Base-by-base conservation (phyloP, 2,797 vertebrate genomes). In the Alectoris magna region DNA sequence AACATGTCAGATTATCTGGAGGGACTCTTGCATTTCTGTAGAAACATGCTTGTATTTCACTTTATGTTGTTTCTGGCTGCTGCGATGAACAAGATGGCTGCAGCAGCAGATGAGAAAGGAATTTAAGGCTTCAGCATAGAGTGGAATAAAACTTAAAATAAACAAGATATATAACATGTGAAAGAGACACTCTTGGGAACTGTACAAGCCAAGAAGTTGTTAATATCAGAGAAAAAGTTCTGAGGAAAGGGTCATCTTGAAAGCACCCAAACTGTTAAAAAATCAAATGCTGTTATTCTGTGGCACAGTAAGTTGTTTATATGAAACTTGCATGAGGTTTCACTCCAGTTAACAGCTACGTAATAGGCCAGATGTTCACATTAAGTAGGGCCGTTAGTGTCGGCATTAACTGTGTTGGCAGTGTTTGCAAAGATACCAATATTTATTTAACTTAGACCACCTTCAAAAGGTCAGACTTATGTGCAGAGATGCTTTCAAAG, bases 1-100 rank as follows among this genome's bases (percentile, higher is more conserved):
- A 96, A 88, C 18, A n/a, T 79, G 83, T 90, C 92, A 93, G 92
- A 84, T 91, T 90, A 95, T 55, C 92, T 87, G 94, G 68, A 90
- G 76, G 79, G 53, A 84, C 80, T 71, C 82, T 76, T 27, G 4
- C 36, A 51, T 88, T 88, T 72, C 53, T 82, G 27, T 83, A 87
- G 68, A 94, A 93, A 90, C 59, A 76, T n/a, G 8, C 7, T 86
- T 74, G 51, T 77, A 74, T 64, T 94, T 94, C 85, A 88, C 64
- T 68, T 88, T 91, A n/a, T 86, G 56, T 44, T 82, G 44, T 88
- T 93, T 84, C 87, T 60, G 68, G 49, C 46, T 92, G 62, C 53
- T 77, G 84, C 75, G 60, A 73, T 51, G 73, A 89, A 91, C 43
- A 91, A 89, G 82, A 58, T 70, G 56, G 51, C 41, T 81, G 58